Evolutionary conservation across 2,113 vertebrate species (phyloP).

Genomic region (Xenotilapia caudafasciata): DNA sequence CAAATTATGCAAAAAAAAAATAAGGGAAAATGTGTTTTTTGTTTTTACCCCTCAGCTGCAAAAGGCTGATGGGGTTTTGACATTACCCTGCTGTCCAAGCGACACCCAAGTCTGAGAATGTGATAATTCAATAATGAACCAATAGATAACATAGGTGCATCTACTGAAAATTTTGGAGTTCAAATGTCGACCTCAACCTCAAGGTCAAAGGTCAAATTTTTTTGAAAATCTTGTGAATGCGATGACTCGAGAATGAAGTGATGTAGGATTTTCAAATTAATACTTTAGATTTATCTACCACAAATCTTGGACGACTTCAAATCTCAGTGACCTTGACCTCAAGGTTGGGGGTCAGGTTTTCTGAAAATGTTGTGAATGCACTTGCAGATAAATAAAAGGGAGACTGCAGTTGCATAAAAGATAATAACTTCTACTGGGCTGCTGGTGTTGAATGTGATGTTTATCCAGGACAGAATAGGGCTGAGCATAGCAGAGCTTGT

Average conservation of each 20-base stretch:
- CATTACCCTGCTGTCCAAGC: accelerated
- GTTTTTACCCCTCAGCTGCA: not conserved
- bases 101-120: accelerated
- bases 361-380: not conserved
- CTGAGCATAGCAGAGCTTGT: not conserved
- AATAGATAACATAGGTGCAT: not conserved
- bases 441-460: not conserved
- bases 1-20: not conserved
- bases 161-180: not conserved
- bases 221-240: not conserved
- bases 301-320: not conserved
- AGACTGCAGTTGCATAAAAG: not conserved
- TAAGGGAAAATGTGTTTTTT: accelerated
- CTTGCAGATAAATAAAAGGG: accelerated
- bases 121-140: accelerated
- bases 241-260: accelerated
- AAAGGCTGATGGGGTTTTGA: not conserved
- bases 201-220: accelerated
- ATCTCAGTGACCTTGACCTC: not conserved
- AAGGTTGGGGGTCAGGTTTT: not conserved
- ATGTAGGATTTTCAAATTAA: not conserved
- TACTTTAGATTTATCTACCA: accelerated
- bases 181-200: accelerated
- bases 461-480: not conserved
- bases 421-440: accelerated